phyloP scores from a whole-genome alignment of 2,113 vertebrate species.

The Lates calcarifer region DNA sequence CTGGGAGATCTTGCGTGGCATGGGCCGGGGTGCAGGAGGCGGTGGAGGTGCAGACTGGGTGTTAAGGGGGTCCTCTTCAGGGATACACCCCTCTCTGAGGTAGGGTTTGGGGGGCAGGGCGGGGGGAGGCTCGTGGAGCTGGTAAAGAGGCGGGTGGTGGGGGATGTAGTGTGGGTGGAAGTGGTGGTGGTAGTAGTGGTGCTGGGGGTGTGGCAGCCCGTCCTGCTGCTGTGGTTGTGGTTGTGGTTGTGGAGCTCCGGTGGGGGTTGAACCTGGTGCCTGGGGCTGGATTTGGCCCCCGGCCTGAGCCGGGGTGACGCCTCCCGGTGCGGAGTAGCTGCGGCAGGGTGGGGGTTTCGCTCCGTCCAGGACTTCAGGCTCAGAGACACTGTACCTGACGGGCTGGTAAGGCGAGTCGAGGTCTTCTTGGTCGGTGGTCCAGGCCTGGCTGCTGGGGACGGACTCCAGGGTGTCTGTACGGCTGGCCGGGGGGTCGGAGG shows the following conservation, averaged over 20 bases:
- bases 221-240: constrained; percentile 61
- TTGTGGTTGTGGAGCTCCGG: constrained; percentile 11
- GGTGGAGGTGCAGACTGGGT: constrained; percentile 42
- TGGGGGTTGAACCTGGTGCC: constrained; percentile 5
- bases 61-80: constrained; percentile 85
- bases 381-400: constrained; percentile 94
- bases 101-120: constrained; percentile 93
- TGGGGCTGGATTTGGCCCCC: constrained; percentile 41
- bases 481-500: constrained; percentile 88
- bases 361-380: constrained; percentile 92
- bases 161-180: constrained; percentile 75
- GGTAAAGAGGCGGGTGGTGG: constrained; percentile 76
- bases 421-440: constrained; percentile 91
- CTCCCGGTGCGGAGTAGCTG: constrained; percentile 93
- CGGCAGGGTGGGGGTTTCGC: constrained; percentile 90
- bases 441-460: constrained; percentile 90
- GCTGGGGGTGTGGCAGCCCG: constrained; percentile 64
- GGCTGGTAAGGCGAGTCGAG: constrained; percentile 92
- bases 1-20: constrained; percentile 90
- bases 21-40: constrained; percentile 79
- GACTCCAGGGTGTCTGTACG: constrained; percentile 94
- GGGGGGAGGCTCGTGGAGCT: constrained; percentile 86
- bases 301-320: constrained; percentile 79
- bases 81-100: constrained; percentile 91
- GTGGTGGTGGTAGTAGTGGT: constrained; percentile 81